Percentiles rank a stretch among this genome's conserved stretches.
phyloP scores from a whole-genome alignment of 2,113 vertebrate genomes.

The Eolophus roseicapilla region DNA sequence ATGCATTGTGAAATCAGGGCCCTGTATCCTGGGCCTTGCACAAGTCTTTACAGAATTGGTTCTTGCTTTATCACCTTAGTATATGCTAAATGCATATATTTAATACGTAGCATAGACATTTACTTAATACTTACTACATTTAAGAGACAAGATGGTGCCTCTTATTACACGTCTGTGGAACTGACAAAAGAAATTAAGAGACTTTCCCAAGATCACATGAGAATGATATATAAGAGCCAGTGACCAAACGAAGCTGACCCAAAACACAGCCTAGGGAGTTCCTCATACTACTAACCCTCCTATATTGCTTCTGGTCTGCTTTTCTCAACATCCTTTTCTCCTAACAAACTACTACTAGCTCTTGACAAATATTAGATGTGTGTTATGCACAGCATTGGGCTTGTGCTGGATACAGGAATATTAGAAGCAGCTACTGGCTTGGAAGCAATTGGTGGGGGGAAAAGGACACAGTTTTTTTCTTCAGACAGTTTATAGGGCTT shows the following conservation, averaged over 20 bases:
- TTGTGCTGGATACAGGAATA: neutral
- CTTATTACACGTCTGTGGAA: neutral
- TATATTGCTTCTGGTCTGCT: neutral
- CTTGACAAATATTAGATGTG: neutral
- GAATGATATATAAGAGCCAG: neutral
- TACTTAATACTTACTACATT: neutral
- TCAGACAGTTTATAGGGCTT: constrained; percentile 23
- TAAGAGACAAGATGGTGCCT: neutral
- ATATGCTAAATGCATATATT: rapidly evolving
- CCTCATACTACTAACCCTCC: neutral
- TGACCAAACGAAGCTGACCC: neutral
- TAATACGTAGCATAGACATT: neutral
- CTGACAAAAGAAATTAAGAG: neutral
- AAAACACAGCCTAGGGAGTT: neutral
- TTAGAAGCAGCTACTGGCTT: constrained; percentile 48
- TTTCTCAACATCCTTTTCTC: neutral
- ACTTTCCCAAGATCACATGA: neutral
- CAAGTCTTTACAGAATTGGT: neutral
- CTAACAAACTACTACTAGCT: neutral
- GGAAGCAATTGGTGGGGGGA: neutral
- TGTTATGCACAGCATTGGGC: neutral
- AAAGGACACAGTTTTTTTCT: neutral
- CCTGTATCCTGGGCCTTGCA: neutral
- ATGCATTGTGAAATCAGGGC: neutral
- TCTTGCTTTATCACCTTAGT: neutral